Conservation (phyloP, 2,797 vertebrate species). For the Cossypha heuglini region DNA sequence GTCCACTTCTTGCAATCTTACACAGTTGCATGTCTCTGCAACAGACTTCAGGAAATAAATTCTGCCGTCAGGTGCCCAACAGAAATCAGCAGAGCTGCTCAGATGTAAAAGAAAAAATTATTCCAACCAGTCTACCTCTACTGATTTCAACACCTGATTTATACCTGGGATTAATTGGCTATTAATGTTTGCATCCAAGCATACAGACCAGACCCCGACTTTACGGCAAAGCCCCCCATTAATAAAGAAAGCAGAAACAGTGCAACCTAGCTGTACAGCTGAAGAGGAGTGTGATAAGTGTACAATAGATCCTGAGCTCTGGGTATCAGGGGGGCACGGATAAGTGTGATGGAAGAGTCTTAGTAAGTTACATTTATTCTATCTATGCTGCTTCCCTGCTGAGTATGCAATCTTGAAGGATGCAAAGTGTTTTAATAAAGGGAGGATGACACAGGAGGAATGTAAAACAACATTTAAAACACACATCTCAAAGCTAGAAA, state of each 20-base stretch:
- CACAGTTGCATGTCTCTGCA: background rate
- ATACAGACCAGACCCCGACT: background rate
- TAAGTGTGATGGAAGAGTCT: background rate
- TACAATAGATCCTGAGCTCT: background rate
- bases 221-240: background rate
- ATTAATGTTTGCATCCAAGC: background rate
- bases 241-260: background rate
- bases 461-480: background rate
- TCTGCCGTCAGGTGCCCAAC: background rate
- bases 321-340: rapidly evolving
- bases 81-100: background rate
- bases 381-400: background rate
- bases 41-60: background rate
- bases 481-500: background rate
- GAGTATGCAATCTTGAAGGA: background rate
- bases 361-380: background rate
- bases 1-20: background rate
- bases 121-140: background rate
- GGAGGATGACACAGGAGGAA: background rate
- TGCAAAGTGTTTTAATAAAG: background rate
- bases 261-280: background rate
- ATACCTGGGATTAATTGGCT: background rate
- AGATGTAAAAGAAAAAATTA: background rate
- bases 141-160: background rate
- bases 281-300: background rate